Percentiles rank a stretch among this genome's conserved stretches.
These are phyloP conservation scores for Drosophila merina DNA, from an alignment of 2,888 invertebrate species.

Conservation along the genomic window DNA sequence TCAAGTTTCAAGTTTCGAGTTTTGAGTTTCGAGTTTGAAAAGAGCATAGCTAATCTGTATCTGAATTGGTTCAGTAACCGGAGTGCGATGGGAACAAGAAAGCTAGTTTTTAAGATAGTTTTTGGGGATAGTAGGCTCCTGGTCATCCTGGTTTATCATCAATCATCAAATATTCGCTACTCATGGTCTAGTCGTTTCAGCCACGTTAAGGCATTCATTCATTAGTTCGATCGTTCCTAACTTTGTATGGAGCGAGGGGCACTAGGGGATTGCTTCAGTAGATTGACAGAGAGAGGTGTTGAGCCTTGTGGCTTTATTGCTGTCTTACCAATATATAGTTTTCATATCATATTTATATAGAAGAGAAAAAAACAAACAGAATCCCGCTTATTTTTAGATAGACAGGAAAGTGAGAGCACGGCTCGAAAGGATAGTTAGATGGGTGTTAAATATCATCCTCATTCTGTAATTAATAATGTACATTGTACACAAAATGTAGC, in stretches of 20 bases:
- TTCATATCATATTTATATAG: background rate
- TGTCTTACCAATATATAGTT: slow-evolving; percentile 19
- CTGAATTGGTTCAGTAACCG: slow-evolving; percentile 37
- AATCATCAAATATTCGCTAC: slow-evolving; percentile 49
- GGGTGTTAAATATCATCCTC: slow-evolving; percentile 1
- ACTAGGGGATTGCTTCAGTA: slow-evolving; percentile 68
- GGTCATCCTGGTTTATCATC: slow-evolving; percentile 21
- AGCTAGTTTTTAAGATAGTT: slow-evolving; percentile 24
- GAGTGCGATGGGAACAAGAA: slow-evolving; percentile 27
- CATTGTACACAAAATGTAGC: slow-evolving; percentile 7
- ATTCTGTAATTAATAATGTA: background rate
- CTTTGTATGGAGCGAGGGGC: slow-evolving; percentile 60
- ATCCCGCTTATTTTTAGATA: background rate
- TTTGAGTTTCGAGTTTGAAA: slow-evolving; percentile 52
- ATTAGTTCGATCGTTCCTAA: slow-evolving; percentile 61
- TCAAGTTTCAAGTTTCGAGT: slow-evolving; percentile 45
- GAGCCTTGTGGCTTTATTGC: slow-evolving; percentile 20
- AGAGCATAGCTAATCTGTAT: slow-evolving; percentile 53
- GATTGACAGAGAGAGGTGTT: slow-evolving; percentile 60
- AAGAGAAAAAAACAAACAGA: background rate
- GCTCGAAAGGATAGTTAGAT: slow-evolving; percentile 1
- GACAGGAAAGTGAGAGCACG: background rate
- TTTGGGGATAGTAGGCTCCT: slow-evolving; percentile 18
- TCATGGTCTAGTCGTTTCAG: slow-evolving; percentile 62
- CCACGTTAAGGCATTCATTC: slow-evolving; percentile 69